Base-by-base conservation (phyloP, 2,113 vertebrate genomes). In the Sterrhoptilus dennistouni region DNA sequence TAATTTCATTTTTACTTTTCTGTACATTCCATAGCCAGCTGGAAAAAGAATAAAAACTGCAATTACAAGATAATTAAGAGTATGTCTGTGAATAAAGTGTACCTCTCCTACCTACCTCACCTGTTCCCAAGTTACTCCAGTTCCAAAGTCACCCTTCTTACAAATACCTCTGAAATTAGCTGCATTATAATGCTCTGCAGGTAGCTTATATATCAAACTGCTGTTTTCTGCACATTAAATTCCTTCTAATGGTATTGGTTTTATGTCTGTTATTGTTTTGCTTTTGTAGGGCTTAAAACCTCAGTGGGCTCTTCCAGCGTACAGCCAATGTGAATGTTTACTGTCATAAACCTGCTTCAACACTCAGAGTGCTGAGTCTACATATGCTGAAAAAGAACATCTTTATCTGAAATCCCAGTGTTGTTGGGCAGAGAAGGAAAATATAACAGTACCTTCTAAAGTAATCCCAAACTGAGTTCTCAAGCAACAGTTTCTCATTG, bases 31-130 rank as follows among this genome's bases (percentile, higher is more conserved):
- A 9, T 24, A 72, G 9, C 0, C 0, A 53, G 12, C 17, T 80
- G 50, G 20, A 57, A 76, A 71, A 50, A 75, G 14, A 10, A 20
- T 57, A 29, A 50, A 91, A 93, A 52, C 36, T 56, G 6, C 36
- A 68, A 14, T 65, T 0, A 0, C 1, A 2, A 47, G 38, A 33
- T 68, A 57, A 6, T 35, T 83, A 15, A 12, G n/a, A 50, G 7
- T 24, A 23, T 14, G 10, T 54, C 53, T 86, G 25, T 53, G 22
- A 50, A 25, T 33, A 11, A 47, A 56, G 21, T 36, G 12, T 56
- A 64, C 19, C 9, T 85, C 40, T 54, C 36, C 36, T 86, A 28
- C 53, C 40, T 76, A 33, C 21, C 22, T 56, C 3, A 3, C 29
- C 18, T 66, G 23, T 64, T 89, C 38, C 60, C 0, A 3, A 33